Evolutionary conservation across 2,888 invertebrate species (phyloP).

Genomic region (Caenorhabditis panamensis): DNA sequence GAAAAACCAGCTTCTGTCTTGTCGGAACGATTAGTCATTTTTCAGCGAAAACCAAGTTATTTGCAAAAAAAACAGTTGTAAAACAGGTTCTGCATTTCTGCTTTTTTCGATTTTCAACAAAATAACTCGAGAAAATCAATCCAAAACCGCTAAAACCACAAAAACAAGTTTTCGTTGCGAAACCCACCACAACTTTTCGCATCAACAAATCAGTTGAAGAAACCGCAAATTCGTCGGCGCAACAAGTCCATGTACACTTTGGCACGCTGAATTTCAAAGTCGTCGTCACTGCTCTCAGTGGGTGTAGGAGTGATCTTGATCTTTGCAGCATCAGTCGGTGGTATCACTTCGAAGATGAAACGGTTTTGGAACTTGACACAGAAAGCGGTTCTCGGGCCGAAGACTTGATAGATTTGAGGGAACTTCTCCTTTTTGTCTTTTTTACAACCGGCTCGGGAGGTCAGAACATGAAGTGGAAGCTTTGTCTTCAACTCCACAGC

Average conservation of each 20-base stretch:
- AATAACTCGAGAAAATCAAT: no score
- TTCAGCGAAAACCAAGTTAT: no score
- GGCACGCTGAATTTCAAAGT: constrained; percentile 23
- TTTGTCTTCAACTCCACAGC: constrained; percentile 18
- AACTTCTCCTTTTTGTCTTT: background rate
- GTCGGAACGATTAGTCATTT: no score
- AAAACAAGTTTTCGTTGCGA: no score
- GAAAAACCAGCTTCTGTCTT: no score
- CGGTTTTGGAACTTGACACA: constrained; percentile 11
- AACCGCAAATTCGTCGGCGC: constrained; percentile 8
- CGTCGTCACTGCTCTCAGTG: constrained; percentile 8
- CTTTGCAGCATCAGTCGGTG: background rate
- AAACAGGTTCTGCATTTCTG: no score
- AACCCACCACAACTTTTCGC: no score
- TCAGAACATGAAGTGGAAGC: constrained; percentile 2
- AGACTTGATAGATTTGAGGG: constrained; percentile 24
- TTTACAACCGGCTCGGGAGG: background rate
- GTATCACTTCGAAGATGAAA: constrained; percentile 35
- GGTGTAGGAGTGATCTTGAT: constrained; percentile 3
- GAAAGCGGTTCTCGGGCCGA: constrained; percentile 24
- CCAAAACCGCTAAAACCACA: no score
- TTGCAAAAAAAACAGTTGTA: no score
- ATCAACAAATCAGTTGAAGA: constrained; percentile 37
- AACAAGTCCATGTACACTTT: constrained; percentile 41
- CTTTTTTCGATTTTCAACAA: no score